Percentiles rank a stretch among this genome's conserved stretches.
Conservation (phyloP, 1,140 invertebrate genomes). For the Zaprionus gabonicus region DNA sequence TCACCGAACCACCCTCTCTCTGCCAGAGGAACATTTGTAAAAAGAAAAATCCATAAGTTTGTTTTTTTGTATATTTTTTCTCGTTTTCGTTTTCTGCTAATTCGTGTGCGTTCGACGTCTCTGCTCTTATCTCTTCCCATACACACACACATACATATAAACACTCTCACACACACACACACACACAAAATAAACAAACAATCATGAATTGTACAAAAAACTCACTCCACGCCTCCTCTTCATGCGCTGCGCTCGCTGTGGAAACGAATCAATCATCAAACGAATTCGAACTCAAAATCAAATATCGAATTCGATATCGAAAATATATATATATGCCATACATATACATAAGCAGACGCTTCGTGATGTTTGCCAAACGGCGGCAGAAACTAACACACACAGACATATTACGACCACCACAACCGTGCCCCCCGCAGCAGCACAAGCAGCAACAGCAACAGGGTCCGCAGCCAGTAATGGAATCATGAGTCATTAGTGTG, state of each 20-base stretch:
- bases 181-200: constrained; percentile 16
- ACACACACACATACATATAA: constrained; percentile 29
- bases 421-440: constrained; percentile 32
- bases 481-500: constrained; percentile 57
- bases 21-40: constrained; percentile 53
- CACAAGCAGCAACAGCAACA: constrained; percentile 41
- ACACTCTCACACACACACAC: constrained; percentile 43
- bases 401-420: constrained; percentile 26
- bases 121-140: constrained; percentile 76
- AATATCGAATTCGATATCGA: constrained; percentile 46
- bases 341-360: constrained; percentile 67
- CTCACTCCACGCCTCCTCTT: constrained; percentile 67
- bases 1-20: constrained; percentile 28
- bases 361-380: constrained; percentile 81
- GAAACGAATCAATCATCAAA: constrained; percentile 61
- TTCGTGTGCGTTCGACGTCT: constrained; percentile 76
- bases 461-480: constrained; percentile 48
- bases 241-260: constrained; percentile 80
- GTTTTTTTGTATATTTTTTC: constrained; percentile 70
- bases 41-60: constrained; percentile 73
- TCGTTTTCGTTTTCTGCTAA: constrained; percentile 70
- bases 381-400: constrained; percentile 77
- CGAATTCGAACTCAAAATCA: constrained; percentile 26
- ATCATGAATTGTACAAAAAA: constrained; percentile 74
- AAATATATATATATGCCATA: constrained; percentile 39